Evolutionary conservation across 2,797 vertebrate genomes (phyloP), one percentile per base, ranked within the genome.

Genomic region (Xyrichtys novacula): DNA sequence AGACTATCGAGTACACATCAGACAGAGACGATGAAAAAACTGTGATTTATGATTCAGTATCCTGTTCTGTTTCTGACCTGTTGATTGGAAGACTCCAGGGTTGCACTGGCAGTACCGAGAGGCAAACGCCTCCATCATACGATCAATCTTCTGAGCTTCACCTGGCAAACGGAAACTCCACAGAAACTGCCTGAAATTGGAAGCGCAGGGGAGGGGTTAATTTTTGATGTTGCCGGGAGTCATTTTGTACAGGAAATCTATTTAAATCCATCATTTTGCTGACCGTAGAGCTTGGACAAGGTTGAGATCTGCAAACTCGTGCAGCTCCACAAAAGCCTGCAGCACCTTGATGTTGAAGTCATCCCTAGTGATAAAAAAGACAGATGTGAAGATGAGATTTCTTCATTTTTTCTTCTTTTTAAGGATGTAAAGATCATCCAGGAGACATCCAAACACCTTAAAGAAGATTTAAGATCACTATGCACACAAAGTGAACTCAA

Each of bases 61-160:
- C 25, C 25, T 29, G 55, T 29, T 40, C 43, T 9, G 59, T 43
- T 17, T 74, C 86, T 84, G 49, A 99, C 97, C 97, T 95, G 98
- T 97, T 15, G 97, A 98, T 94, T 98, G 97, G 93, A 98, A 98
- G 85, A 99, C 97, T 4, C 97, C 97, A 0, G 95, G 95, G 89
- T 99, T 99, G 88, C 97, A 99, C 85, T 98, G 95, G 85, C 98
- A 98, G 87, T 99, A 99, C 52, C 98, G 96, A 0, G 96, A 94
- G 19, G 97, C 97, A 50, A 99, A 99, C 1, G 97, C 94, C 91
- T 99, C 98, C 97, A 98, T 98, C 98, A 99, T 99, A 15, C 97
- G 94, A 76, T 98, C 97, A 7, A 99, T 99, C 91, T 99, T 99
- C 91, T 99, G 97, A n/a, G 98, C 97, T 88, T 99, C 98, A 42